Percentiles rank a stretch among this genome's conserved stretches.
phyloP scores from a whole-genome alignment of 2,113 vertebrate genomes.

The Cyprinodon brontotheroides region DNA sequence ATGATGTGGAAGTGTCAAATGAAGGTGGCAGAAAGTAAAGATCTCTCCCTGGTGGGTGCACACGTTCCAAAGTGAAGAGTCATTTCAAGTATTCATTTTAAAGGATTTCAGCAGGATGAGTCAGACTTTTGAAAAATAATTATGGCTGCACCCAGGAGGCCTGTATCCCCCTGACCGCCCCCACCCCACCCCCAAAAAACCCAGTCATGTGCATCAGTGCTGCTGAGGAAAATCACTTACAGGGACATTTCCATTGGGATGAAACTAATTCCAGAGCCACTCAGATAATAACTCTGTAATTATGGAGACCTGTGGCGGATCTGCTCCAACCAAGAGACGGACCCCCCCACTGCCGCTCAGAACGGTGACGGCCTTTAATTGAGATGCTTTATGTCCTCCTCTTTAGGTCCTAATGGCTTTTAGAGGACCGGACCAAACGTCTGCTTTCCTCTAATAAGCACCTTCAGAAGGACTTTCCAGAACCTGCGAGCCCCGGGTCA shows the following conservation, averaged over 20 bases:
- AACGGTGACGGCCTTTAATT: constrained; percentile 40
- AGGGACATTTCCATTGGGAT: constrained; percentile 51
- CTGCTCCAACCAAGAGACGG: neutral
- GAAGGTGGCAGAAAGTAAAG: constrained; percentile 12
- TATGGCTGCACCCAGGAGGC: constrained; percentile 48
- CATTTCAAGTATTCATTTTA: constrained; percentile 33
- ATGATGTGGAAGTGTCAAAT: constrained; percentile 14
- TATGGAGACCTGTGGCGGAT: constrained; percentile 43
- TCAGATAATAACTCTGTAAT: constrained; percentile 61
- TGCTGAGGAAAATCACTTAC: constrained; percentile 58
- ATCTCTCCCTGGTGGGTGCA: constrained; percentile 2
- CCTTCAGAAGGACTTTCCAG: constrained; percentile 59
- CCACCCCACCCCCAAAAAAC: too few relatives aligned
- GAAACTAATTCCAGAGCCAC: constrained; percentile 60
- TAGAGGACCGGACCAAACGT: constrained; percentile 59
- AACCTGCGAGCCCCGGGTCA: constrained; percentile 3
- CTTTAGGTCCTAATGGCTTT: constrained; percentile 73
- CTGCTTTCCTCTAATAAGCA: constrained; percentile 65
- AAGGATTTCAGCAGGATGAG: constrained; percentile 33
- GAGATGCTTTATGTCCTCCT: constrained; percentile 68
- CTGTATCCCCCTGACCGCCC: neutral
- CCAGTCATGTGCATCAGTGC: constrained; percentile 5
- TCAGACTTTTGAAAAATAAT: constrained; percentile 61
- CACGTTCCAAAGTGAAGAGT: constrained; percentile 22
- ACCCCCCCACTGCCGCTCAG: constrained; percentile 29